Base-by-base conservation (phyloP, 2,888 invertebrate genomes). In the Cantharis rufa region DNA sequence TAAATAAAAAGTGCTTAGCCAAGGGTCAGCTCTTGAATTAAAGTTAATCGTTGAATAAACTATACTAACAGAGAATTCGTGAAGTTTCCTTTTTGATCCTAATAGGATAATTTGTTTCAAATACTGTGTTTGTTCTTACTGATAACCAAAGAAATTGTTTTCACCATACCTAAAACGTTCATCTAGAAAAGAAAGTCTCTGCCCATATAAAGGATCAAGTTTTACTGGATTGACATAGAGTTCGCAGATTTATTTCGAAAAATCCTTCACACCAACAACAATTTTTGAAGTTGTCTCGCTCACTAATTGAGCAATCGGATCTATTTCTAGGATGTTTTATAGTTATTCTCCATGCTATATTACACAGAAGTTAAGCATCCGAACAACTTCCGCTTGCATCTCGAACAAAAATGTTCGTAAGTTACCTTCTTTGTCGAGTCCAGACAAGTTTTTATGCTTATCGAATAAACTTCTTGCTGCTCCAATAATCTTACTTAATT, bases 11-110 rank as follows among this genome's bases (percentile, higher is more conserved):
- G 32, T 62, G n/a, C 62, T 68, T 61, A 15, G 21, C 69, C 69
- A 27, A 27, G 74, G 74, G 74, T 74, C 74, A 74, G 16, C 62
- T 61, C 73, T 63, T 16, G 69, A 74, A 74, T 74, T 70, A 70
- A 64, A 62, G 74, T 74, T 74, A 74, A 74, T 70, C 74, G 74
- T 32, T 70, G 69, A 74, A 70, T 74, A 70, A 74, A 74, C 70
- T 64, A 63, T 70, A 63, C 74, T 74, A 74, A 74, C 70, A 70
- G 70, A 70, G 24, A 74, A 70, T 74, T 74, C 74, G 74, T 74
- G 74, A 74, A 69, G 27, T 74, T 74, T 69, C 24, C 70, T 74
- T 62, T 74, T 74, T 62, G 69, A 74, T 74, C 74, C 62, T 74
- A 69, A 61, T 70, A 27, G 74, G 64, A 74, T 74, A 74, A 74